A percentile compares a stretch with the other conserved stretches of the same genome.
Conservation (phyloP, 2,888 invertebrate genomes). For the Lottia scabra region DNA sequence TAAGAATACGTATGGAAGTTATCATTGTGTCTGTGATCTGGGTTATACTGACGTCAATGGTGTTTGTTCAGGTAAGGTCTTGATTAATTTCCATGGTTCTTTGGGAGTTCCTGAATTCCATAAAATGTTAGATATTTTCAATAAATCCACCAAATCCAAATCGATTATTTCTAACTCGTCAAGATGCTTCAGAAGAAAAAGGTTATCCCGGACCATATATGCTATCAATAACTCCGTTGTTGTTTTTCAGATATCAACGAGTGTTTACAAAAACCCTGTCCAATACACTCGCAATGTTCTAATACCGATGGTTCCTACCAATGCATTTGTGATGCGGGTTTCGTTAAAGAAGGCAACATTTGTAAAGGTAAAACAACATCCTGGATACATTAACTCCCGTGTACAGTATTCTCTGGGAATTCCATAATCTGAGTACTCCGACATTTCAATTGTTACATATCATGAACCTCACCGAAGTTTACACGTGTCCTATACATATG, state of each 20-base stretch:
- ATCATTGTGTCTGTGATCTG: constrained; percentile 28
- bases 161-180: too few relatives aligned
- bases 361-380: constrained; percentile 31
- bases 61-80: constrained; percentile 23
- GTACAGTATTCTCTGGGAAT: too few relatives aligned
- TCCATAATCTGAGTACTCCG: too few relatives aligned
- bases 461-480: too few relatives aligned
- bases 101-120: too few relatives aligned
- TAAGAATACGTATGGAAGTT: constrained; percentile 32
- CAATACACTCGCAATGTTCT: constrained; percentile 29
- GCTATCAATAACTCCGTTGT: too few relatives aligned
- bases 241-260: constrained; percentile 36
- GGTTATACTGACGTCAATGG: constrained; percentile 26
- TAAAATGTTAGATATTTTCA: too few relatives aligned
- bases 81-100: background rate
- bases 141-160: background rate
- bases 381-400: too few relatives aligned
- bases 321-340: constrained; percentile 33
- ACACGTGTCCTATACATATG: too few relatives aligned
- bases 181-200: too few relatives aligned
- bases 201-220: too few relatives aligned
- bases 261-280: constrained; percentile 26
- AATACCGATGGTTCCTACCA: constrained; percentile 34
- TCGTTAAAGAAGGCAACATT: constrained; percentile 15
- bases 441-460: too few relatives aligned